Base-by-base conservation (phyloP, 2,888 invertebrate genomes). In the Morpho deidamia region DNA sequence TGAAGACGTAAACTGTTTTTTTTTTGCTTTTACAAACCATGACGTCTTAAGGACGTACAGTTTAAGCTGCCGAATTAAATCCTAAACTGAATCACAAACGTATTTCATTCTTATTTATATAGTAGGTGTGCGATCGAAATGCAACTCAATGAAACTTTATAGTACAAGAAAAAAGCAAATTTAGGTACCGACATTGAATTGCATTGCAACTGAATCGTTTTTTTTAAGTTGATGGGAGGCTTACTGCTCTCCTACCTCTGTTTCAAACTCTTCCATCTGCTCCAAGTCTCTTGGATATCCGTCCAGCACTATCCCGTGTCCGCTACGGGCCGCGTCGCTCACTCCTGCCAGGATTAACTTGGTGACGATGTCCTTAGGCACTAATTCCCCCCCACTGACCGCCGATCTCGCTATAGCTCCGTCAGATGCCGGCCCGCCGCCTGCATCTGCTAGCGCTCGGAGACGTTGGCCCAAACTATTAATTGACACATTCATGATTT, bases 241-340 rank as follows among this genome's bases (percentile, higher is more conserved):
- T n/a, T n/a, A n/a, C n/a, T n/a, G n/a, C n/a, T n/a, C n/a, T 23
- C 2, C 55, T 35, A 98, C 98, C 93, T 97, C 96, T 53, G 91
- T 93, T 82, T 99, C 96, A 78, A 99, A 99, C 70, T 94, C 92
- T 50, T 93, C 92, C 64, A 96, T 95, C 88, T 99, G 99, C 46
- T 94, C 93, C 74, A 97, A 87, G 71, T 98, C 97, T 53, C 99
- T 90, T 0, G 99, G 99, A 78, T 96, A 99, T 0, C 99, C 99
- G 70, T 99, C 99, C 52, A 99, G 92, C 54, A 99, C 92, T 55
- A 98, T 93, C 4, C 98, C 98, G 14, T 92, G 92, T 7, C 92
- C 92, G 39, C 85, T 83, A 57, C 93, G 81, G 1, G 86, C 81
- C 0, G 84, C 83, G 40, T 92, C 92, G 0, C 71, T 73, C 61